Base-by-base conservation (phyloP, 2,888 invertebrate species). In the Pycnomerus fuliginosus region DNA sequence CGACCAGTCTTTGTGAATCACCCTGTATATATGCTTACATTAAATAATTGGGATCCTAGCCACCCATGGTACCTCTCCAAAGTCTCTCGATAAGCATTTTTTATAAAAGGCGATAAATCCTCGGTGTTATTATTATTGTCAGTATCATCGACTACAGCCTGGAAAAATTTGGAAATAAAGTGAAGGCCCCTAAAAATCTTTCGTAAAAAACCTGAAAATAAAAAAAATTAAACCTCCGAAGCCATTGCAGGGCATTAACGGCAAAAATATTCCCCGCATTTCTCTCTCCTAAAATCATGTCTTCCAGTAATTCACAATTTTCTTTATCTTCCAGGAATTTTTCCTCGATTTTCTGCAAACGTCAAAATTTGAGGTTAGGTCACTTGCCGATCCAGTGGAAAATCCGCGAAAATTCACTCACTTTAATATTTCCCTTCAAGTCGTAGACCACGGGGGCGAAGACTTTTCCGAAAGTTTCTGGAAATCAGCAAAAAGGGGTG, bases 351-450 rank as follows among this genome's bases (percentile, higher is more conserved):
- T 85, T 85, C 84, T 47, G 11, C 10, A 37, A 35, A 16, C 10
- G n/a, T n/a, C n/a, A 36, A 33, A 16, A 23, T 22, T n/a, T 34
- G 25, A 16, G 30, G 35, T 45, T 45, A 44, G 12, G 31, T 53
- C 70, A 69, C 52, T 74, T 76, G 29, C 71, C 74, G 44, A 86
- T 71, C 79, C 84, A 85, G 83, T 85, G 68, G 20, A 67, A 55
- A 41, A 57, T 41, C 48, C 39, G 10, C 13, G 44, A 41, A 52
- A 43, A 13, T n/a, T 13, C 35, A 69, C 76, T 78, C 74, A 87
- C 88, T 67, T 81, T 78, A 54, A 89, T 82, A 70, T 89, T 89
- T 58, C 84, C 83, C 71, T 80, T 80, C 80, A 90, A 85, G 62
- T 90, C 89, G 69, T 79, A 79, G 59, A 82, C 83, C 24, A 89